Evolutionary conservation across 2,888 invertebrate species (phyloP), one percentile per base, ranked within the genome.

Genomic region (Penaeus monodon): DNA sequence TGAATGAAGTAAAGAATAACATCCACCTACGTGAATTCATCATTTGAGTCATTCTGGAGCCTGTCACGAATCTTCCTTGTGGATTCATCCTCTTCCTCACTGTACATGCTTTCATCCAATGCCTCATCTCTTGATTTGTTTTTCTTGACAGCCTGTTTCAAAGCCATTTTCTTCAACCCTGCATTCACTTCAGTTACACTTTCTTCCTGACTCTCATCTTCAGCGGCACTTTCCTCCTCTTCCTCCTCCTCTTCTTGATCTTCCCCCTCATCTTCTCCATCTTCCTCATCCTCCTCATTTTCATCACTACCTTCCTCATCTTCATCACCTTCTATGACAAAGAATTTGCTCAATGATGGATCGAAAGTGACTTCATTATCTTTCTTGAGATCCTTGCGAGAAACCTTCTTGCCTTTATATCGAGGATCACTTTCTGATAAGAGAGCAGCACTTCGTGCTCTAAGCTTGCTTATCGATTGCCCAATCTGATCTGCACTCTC

Each of bases 341-440:
- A 88, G 33, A 73, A 82, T 49, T 88, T 88, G 22, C 82, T 49
- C 33, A 88, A 70, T 22, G 80, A 81, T 76, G 84, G 82, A 77
- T 88, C 88, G 73, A 27, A 85, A 10, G 68, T 70, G 20, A 65
- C 70, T 17, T 78, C 63, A n/a, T 64, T 57, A 10, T 76, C 66
- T 70, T 85, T 85, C 27, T 85, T 76, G n/a, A 88, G 24, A 73
- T 85, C 78, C 20, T 81, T 77, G 27, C 88, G 68, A 20, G 77
- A 57, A 1, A 82, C 81, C 65, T 85, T 88, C 65, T 88, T 88
- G 49, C 88, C 88, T n/a, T 57, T 88, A 73, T 88, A 88, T 22
- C 85, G 81, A 20, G 88, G 88, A 44, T 88, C 88, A 44, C 44
- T 81, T 14, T 85, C 81, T n/a, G n/a, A 63, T 38, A 78, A 78